Conservation (phyloP, 2,113 vertebrate species). For the Mandrillus leucophaeus region DNA sequence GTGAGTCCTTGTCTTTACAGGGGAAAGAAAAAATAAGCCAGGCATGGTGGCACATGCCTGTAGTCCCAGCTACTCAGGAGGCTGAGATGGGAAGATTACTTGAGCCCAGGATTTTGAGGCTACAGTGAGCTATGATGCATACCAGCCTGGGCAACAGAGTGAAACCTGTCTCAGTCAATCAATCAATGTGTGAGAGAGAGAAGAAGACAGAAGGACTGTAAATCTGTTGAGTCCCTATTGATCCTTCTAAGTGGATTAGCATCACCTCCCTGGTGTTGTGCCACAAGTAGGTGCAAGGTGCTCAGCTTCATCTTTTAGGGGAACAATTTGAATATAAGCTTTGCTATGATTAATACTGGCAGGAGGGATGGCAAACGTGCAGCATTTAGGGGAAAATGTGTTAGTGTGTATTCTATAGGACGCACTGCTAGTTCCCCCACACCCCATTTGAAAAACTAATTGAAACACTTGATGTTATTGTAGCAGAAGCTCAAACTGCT, state of each 20-base stretch:
- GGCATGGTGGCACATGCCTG: no score
- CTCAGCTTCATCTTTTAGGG: background rate
- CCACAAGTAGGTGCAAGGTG: background rate
- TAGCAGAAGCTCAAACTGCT: background rate
- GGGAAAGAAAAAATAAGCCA: no score
- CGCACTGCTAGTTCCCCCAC: background rate
- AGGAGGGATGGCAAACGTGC: background rate
- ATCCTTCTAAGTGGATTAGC: background rate
- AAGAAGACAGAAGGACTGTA: background rate
- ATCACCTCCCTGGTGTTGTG: background rate
- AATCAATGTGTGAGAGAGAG: no score
- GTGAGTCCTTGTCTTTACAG: no score
- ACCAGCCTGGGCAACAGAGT: no score
- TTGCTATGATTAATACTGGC: background rate
- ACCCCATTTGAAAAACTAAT: background rate
- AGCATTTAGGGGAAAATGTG: background rate
- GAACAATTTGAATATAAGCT: background rate
- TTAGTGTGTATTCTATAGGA: fast-evolving
- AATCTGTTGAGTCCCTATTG: background rate
- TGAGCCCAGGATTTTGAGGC: no score
- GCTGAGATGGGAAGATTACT: no score
- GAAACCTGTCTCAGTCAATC: no score
- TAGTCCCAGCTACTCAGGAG: no score
- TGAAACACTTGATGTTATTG: background rate
- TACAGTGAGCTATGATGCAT: no score